Percentiles rank a stretch among this genome's conserved stretches.
These are phyloP conservation scores for Phalanger gymnotis DNA, from an alignment of 2,797 vertebrate genomes.

Conservation along the genomic window DNA sequence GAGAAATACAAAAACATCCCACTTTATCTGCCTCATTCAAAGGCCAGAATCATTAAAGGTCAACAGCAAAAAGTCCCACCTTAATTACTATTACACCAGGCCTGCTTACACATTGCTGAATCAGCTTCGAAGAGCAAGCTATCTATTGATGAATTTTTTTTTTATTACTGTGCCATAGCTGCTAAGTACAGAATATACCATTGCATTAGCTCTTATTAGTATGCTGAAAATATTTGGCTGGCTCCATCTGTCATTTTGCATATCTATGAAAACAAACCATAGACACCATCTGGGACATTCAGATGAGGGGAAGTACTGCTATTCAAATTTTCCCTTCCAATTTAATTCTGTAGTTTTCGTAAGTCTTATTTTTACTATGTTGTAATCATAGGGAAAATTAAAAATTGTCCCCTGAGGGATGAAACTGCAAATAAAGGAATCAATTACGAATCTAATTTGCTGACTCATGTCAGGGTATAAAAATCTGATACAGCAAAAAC, in stretches of 20 bases:
- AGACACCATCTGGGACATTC: conserved; percentile 64
- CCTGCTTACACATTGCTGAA: background rate
- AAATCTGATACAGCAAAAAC: conserved; percentile 53
- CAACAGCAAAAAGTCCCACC: too few relatives aligned
- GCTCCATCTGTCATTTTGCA: conserved; percentile 66
- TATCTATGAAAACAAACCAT: conserved; percentile 56
- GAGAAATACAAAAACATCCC: too few relatives aligned
- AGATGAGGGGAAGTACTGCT: conserved; percentile 46
- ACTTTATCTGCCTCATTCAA: too few relatives aligned
- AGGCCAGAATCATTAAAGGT: too few relatives aligned
- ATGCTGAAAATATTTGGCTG: conserved; percentile 75
- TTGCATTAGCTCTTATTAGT: conserved; percentile 49
- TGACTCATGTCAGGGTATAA: conserved; percentile 30
- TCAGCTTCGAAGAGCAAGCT: background rate
- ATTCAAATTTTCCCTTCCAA: conserved; percentile 64
- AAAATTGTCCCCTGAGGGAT: conserved; percentile 63
- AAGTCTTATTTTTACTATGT: conserved; percentile 61
- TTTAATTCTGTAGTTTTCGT: conserved; percentile 65
- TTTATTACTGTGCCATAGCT: background rate
- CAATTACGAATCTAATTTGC: conserved; percentile 61
- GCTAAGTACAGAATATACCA: background rate
- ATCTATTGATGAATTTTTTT: background rate
- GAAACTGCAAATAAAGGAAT: conserved; percentile 67
- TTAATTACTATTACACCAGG: too few relatives aligned
- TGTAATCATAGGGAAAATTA: conserved; percentile 66